These are phyloP conservation scores for Lasioglossum baleicum DNA, from an alignment of 1,140 invertebrate species.

Conservation along the genomic window DNA sequence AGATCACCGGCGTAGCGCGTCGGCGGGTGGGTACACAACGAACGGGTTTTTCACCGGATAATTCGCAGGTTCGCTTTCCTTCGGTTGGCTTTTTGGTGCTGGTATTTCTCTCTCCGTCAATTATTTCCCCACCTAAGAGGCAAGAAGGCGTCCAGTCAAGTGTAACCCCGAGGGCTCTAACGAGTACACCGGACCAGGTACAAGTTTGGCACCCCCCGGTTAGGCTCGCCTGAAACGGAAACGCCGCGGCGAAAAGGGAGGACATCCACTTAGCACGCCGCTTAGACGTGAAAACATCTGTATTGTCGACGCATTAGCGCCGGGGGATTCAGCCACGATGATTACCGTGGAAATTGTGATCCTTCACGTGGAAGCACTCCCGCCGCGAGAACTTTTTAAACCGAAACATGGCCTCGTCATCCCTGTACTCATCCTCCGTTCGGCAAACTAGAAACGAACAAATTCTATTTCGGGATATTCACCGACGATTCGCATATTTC, in stretches of 20 bases:
- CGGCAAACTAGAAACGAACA: too few species aligned
- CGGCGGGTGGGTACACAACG: too few species aligned
- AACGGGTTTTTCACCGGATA: conserved; percentile 21
- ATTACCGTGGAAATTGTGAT: conserved; percentile 63
- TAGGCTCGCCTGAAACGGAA: conserved; percentile 23
- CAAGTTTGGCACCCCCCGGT: conserved; percentile 40
- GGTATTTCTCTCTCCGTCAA: conserved; percentile 47
- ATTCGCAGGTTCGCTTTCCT: conserved; percentile 55
- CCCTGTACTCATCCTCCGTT: too few species aligned
- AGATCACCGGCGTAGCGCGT: too few species aligned
- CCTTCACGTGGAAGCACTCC: conserved; percentile 45
- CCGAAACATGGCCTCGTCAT: neutral
- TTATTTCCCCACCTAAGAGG: conserved; percentile 52
- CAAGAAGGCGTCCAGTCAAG: conserved; percentile 67
- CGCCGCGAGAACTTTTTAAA: conserved; percentile 47
- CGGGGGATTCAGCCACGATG: conserved; percentile 32
- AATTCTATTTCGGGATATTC: too few species aligned
- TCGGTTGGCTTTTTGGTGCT: conserved; percentile 45
- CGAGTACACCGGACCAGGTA: conserved; percentile 57
- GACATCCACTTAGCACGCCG: conserved; percentile 73
- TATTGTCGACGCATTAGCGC: conserved; percentile 72
- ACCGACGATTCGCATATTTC: too few species aligned
- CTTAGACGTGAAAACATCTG: conserved; percentile 75
- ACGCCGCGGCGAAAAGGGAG: neutral
- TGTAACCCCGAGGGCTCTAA: conserved; percentile 51